Evolutionary conservation across 2,888 invertebrate genomes (phyloP), one percentile per base, ranked within the genome.

Genomic region (Spisula solida): DNA sequence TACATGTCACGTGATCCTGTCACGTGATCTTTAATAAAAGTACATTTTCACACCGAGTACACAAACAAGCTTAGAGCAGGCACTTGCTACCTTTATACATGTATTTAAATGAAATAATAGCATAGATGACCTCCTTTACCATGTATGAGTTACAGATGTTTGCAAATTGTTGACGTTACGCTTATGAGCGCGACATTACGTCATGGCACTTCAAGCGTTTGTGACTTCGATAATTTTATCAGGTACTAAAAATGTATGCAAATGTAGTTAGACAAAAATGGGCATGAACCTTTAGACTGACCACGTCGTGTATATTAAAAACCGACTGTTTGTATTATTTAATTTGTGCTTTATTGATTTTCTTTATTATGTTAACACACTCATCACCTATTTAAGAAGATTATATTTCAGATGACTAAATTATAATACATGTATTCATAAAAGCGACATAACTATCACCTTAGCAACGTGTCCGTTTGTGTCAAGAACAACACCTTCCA

Each of bases 351-450:
- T 2, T 31, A 34, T 75, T 75, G 29, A 75, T 75, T 75, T 34
- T 31, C 75, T 75, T 75, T 31, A 75, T 14, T 75, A 75, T 0
- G 34, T 34, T 31, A 75, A 34, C 16, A 75, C 75, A 75, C 31
- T 75, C 31, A 75, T 2, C 75, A 34, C 34, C 75, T 34, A 25
- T 75, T 75, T 31, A 75, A 66, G 60, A 66, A 66, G 60, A 66
- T 66, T 66, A 75, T 34, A 34, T 34, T 75, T 75, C 29, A 34
- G 31, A 41, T 8, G 41, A 75, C 31, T 18, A 31, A 75, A 75
- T 34, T 75, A 75, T 18, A 31, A 14, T n/a, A n/a, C n/a, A n/a
- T n/a, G n/a, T 18, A 75, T 31, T 75, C 6, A 18, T 31, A 16
- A 34, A 31, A 75, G 75, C 75, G 18, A 31, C 31, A 34, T 75